Base-by-base conservation (phyloP, 2,797 vertebrate species). In the Carcharodon carcharias region DNA sequence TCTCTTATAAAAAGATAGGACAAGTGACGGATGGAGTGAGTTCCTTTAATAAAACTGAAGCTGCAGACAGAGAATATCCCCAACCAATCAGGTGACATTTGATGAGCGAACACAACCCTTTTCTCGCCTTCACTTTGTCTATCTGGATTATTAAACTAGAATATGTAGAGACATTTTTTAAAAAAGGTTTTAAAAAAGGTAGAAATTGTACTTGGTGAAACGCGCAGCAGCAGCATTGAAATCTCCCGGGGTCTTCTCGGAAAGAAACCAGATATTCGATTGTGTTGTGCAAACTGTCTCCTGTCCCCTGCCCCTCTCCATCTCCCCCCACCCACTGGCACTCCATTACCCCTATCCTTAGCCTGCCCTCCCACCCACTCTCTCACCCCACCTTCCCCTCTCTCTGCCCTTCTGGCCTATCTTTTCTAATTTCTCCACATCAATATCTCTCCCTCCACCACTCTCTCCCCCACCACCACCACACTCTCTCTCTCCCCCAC, bases 401-500 rank as follows among this genome's bases (percentile, higher is more conserved):
- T 28, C 69, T 21, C 67, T 16, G 3, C 18, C 26, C 12, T 16
- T 26, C 18, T 50, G 45, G 0, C 45, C 45, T 50, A 50, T 50
- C 45, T 50, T 50, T 50, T 50, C 45, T 50, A 50, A 50, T 50
- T 50, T 50, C 45, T 50, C 45, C 45, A 50, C 45, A 50, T 50
- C 45, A 50, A 50, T 50, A 50, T 1, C 31, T 0, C n/a, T 18
- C 77, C 35, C 35, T 77, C 1, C 61, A 8, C 11, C 8, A 2
- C 61, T 67, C 65, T 21, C 0, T 4, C 21, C 3, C 65, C 65
- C 2, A 0, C 58, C 58, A 61, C 58, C 2, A 50, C 65, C 65
- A 4, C 16, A 4, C 65, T 14, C 31, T 28, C 5, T 6, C 1
- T 2, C 9, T 11, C 35, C 7, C 2, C 5, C 0, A 0, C 8